phyloP scores from a whole-genome alignment of 1,140 invertebrate species.

The Drosophila watanabei region DNA sequence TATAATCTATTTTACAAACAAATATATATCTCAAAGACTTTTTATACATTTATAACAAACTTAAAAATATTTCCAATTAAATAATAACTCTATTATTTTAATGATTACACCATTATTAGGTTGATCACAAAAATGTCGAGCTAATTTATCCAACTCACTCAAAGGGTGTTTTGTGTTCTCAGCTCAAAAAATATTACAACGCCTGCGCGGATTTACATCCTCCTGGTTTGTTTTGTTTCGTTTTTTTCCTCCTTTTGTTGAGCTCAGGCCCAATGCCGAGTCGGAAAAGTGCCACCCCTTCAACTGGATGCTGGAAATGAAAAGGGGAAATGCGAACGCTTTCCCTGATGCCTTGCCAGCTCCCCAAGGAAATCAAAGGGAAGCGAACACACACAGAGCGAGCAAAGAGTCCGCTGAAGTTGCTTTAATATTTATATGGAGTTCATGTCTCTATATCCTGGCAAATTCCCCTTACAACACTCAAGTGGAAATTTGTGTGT shows the following conservation, averaged over 20 bases:
- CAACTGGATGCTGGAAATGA: constrained; percentile 66
- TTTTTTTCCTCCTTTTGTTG: constrained; percentile 7
- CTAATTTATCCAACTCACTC: constrained; percentile 17
- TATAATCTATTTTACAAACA: not conserved
- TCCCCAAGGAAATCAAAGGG: constrained; percentile 79
- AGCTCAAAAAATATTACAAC: constrained; percentile 60
- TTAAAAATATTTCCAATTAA: not conserved
- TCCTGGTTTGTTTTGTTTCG: constrained; percentile 7
- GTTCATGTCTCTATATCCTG: constrained; percentile 49
- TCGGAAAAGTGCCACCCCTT: constrained; percentile 31
- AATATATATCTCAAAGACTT: not conserved
- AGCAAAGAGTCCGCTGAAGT: constrained; percentile 56
- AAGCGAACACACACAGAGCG: constrained; percentile 52
- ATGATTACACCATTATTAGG: not conserved
- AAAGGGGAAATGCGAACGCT: constrained; percentile 58
- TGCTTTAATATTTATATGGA: constrained; percentile 76
- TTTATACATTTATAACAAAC: not conserved
- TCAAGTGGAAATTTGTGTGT: constrained; percentile 64
- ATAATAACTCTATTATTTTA: not conserved
- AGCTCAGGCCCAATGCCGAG: constrained; percentile 1
- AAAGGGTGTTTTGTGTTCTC: constrained; percentile 14
- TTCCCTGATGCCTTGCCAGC: constrained; percentile 30
- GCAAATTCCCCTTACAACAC: constrained; percentile 76
- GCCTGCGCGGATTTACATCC: constrained; percentile 76
- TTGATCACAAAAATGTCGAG: not conserved